phyloP scores from a whole-genome alignment of 2,888 invertebrate genomes.

The Parnassius apollo region DNA sequence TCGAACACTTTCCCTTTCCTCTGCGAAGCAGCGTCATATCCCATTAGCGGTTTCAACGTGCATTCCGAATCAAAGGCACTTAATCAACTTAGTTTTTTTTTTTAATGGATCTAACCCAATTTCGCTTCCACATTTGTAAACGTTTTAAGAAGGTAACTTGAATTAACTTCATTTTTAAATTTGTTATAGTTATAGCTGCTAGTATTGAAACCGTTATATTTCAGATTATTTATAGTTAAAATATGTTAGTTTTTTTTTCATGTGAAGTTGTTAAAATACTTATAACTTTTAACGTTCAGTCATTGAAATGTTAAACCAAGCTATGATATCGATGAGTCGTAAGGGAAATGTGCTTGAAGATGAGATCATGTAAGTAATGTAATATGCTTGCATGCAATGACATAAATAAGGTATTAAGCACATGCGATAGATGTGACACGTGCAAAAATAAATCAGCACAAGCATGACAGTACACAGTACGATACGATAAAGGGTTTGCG shows the following conservation, averaged over 20 bases:
- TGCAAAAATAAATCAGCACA: slow-evolving; percentile 32
- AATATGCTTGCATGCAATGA: slow-evolving; percentile 25
- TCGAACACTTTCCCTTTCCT: slow-evolving; percentile 71
- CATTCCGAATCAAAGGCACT: slow-evolving; percentile 20
- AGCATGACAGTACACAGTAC: slow-evolving; percentile 40
- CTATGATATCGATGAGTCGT: slow-evolving; percentile 5
- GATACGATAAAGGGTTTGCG: slow-evolving; percentile 41
- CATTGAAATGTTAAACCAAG: slow-evolving; percentile 7
- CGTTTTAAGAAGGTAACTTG: slow-evolving; percentile 14
- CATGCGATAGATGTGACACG: slow-evolving; percentile 38
- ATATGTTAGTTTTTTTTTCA: not conserved
- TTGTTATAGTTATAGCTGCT: not conserved
- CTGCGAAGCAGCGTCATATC: slow-evolving; percentile 48
- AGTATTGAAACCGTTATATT: too few relatives aligned
- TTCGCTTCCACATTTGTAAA: slow-evolving; percentile 12
- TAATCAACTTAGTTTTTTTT: slow-evolving; percentile 29
- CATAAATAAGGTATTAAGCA: slow-evolving; percentile 19
- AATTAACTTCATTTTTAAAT: slow-evolving; percentile 12
- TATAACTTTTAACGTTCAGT: too few relatives aligned
- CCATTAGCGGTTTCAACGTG: slow-evolving; percentile 31
- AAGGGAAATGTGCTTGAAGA: slow-evolving; percentile 12
- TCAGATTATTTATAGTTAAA: too few relatives aligned
- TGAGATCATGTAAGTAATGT: slow-evolving; percentile 24
- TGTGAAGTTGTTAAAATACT: not conserved
- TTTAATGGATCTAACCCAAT: slow-evolving; percentile 32